phyloP scores from a whole-genome alignment of 2,113 vertebrate genomes.

The Hemiscyllium ocellatum region DNA sequence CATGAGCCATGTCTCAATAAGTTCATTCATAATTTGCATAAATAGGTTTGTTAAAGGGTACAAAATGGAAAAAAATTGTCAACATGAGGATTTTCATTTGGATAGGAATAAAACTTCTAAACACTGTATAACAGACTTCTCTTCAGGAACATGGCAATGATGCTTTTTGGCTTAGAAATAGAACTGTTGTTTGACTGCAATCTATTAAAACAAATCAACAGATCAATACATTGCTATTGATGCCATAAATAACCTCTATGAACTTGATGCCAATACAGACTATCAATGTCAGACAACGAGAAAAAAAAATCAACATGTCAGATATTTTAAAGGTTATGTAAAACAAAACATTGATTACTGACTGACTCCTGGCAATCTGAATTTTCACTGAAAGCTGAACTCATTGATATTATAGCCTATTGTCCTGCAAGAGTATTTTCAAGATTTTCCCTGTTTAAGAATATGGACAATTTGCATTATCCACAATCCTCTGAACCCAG shows the following conservation, averaged over 20 bases:
- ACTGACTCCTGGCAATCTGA: neutral
- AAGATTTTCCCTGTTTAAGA: neutral
- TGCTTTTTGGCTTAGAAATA: neutral
- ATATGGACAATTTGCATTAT: neutral
- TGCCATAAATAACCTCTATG: neutral
- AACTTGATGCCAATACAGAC: neutral
- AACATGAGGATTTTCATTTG: neutral
- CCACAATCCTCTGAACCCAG: neutral
- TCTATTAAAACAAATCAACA: neutral
- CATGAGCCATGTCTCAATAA: neutral
- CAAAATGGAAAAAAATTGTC: neutral
- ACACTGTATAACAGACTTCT: neutral
- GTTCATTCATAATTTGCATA: neutral
- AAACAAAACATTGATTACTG: neutral
- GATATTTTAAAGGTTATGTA: neutral
- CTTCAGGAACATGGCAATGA: neutral
- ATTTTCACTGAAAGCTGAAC: neutral
- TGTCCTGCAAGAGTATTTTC: neutral
- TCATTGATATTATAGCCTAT: neutral
- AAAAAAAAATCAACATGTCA: neutral
- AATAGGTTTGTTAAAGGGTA: neutral
- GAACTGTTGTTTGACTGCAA: neutral
- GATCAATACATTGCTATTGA: neutral
- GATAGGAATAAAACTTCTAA: neutral
- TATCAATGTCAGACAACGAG: neutral